Conservation (phyloP, 2,797 vertebrate genomes). For the Jordanella pulchra region DNA sequence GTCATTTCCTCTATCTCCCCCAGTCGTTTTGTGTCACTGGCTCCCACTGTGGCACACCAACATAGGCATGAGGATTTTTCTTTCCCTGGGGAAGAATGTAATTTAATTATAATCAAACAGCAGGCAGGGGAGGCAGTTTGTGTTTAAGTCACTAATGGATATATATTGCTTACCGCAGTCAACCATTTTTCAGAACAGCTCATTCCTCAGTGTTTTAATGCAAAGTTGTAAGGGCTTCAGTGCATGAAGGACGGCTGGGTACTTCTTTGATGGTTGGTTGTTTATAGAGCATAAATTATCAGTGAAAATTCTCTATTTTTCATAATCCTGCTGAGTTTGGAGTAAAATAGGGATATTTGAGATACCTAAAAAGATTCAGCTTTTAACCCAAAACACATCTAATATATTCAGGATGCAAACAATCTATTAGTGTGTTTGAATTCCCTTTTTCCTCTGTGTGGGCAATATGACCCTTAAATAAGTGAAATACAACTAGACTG, state of each 20-base stretch:
- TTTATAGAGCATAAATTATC: conserved; percentile 35
- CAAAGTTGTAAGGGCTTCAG: conserved; percentile 10
- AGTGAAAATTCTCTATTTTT: conserved; percentile 9
- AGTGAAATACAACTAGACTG: conserved; percentile 58
- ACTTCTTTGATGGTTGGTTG: conserved; percentile 42
- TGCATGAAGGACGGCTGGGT: conserved; percentile 8
- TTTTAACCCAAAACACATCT: conserved; percentile 34
- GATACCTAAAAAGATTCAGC: conserved; percentile 40
- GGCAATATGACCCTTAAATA: conserved; percentile 35
- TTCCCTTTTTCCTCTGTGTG: conserved; percentile 27
- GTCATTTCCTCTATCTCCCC: conserved; percentile 65
- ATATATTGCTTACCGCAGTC: conserved; percentile 76
- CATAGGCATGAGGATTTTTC: conserved; percentile 67
- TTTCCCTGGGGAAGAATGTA: conserved; percentile 76
- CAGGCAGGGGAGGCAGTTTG: conserved; percentile 82
- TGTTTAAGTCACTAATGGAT: conserved; percentile 80
- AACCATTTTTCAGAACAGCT: conserved; percentile 55
- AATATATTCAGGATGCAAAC: conserved; percentile 24
- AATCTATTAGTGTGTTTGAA: conserved; percentile 30
- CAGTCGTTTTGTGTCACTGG: conserved; percentile 56
- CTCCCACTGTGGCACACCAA: conserved; percentile 65
- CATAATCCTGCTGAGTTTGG: conserved; percentile 25
- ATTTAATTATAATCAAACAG: conserved; percentile 91
- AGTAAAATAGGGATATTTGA: conserved; percentile 37
- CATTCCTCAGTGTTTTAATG: conserved; percentile 29